Evolutionary conservation across 1,140 invertebrate genomes (phyloP).

Genomic region (Cotesia glomerata): DNA sequence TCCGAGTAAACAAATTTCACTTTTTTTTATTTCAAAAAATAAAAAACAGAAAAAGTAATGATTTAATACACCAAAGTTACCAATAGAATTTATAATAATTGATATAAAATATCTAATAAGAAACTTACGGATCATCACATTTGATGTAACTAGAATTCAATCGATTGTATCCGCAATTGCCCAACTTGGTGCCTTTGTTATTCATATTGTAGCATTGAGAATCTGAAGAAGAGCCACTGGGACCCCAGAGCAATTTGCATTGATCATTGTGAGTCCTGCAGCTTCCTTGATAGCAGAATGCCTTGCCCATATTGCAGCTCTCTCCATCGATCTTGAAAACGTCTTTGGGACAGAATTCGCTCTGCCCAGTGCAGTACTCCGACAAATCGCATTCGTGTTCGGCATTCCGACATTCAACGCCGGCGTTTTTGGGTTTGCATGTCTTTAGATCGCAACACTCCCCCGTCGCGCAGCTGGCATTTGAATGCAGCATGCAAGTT

Average conservation of each 20-base stretch:
- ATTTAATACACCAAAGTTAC: too few relatives aligned
- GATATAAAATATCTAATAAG: too few relatives aligned
- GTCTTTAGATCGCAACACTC: conserved; percentile 91
- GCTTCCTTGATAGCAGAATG: conserved; percentile 90
- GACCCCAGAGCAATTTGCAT: conserved; percentile 94
- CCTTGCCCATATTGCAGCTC: conserved; percentile 77
- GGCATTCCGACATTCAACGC: conserved; percentile 79
- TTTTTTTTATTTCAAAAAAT: too few relatives aligned
- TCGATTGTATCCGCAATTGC: conserved; percentile 95
- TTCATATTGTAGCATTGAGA: conserved; percentile 89
- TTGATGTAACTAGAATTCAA: conserved; percentile 74
- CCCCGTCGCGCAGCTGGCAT: conserved; percentile 93
- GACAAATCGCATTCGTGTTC: conserved; percentile 92
- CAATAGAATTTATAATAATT: too few relatives aligned
- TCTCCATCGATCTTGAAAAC: conserved; percentile 90
- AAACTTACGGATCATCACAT: conserved; percentile 76
- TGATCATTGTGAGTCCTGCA: conserved; percentile 92
- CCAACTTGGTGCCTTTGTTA: conserved; percentile 78
- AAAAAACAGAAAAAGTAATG: too few relatives aligned
- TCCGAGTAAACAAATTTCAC: too few relatives aligned
- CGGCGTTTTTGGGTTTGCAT: conserved; percentile 76
- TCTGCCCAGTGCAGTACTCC: conserved; percentile 93
- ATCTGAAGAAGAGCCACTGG: conserved; percentile 84
- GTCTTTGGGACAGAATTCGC: conserved; percentile 91
- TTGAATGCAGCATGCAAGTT: conserved; percentile 84